phyloP scores from a whole-genome alignment of 2,888 invertebrate genomes.

The Cyclophora punctaria region DNA sequence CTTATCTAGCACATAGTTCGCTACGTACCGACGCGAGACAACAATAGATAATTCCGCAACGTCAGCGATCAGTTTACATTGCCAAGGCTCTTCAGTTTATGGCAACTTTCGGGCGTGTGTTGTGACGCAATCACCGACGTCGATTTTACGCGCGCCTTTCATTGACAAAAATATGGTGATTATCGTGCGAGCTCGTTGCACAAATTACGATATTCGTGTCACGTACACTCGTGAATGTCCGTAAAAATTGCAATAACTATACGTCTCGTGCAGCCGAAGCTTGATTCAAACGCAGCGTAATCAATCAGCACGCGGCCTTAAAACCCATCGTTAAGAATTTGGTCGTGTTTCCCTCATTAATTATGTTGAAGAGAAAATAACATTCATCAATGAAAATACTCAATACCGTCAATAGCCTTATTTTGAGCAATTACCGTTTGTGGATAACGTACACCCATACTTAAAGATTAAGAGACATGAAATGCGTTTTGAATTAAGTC shows the following conservation, averaged over 20 bases:
- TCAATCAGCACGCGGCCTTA: conserved; percentile 26
- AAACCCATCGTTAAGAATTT: conserved; percentile 16
- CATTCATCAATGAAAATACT: conserved; percentile 16
- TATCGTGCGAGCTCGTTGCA: conserved; percentile 38
- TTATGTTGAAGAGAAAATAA: conserved; percentile 17
- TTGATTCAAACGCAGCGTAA: conserved; percentile 37
- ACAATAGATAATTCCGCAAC: conserved; percentile 51
- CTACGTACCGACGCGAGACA: conserved; percentile 37
- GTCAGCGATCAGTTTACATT: conserved; percentile 59
- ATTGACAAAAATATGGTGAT: conserved; percentile 49
- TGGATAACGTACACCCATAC: too few species aligned
- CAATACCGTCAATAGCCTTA: conserved; percentile 6
- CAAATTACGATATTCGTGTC: conserved; percentile 49
- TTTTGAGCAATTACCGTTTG: too few species aligned
- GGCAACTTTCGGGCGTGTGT: conserved; percentile 60
- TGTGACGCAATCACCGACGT: conserved; percentile 54
- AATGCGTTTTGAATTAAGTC: too few species aligned
- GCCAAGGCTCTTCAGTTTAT: conserved; percentile 66
- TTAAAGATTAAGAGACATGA: too few species aligned
- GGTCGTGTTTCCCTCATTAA: conserved; percentile 18
- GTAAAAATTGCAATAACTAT: conserved; percentile 42
- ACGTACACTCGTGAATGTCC: conserved; percentile 34
- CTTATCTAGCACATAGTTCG: conserved; percentile 50
- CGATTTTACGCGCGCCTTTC: conserved; percentile 36
- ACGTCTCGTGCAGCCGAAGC: conserved; percentile 26